Conservation (phyloP, 92 coral and sea anemone species). For the Isaurus tuberculatus region DNA sequence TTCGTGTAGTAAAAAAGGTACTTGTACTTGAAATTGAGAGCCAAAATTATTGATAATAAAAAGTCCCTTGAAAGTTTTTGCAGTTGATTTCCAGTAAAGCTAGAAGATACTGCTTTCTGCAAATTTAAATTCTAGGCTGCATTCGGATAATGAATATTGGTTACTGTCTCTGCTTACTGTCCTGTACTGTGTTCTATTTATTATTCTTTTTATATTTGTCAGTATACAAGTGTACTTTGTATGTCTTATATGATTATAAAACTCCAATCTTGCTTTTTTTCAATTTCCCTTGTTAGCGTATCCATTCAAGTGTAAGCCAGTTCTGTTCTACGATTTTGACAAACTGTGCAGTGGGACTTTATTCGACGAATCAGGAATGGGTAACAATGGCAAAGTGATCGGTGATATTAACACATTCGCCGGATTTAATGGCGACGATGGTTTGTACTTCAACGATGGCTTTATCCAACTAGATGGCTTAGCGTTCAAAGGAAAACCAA, state of each 20-base stretch:
- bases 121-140: too few species aligned
- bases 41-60: too few species aligned
- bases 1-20: too few species aligned
- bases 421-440: slow-evolving; percentile 79
- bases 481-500: slow-evolving; percentile 83
- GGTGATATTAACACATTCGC: slow-evolving; percentile 71
- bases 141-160: too few species aligned
- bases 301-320: slow-evolving; percentile 82
- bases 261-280: not conserved
- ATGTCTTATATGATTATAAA: not conserved
- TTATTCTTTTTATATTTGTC: too few species aligned
- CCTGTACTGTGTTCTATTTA: too few species aligned
- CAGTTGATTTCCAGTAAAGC: too few species aligned
- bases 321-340: slow-evolving; percentile 84
- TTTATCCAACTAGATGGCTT: slow-evolving; percentile 80
- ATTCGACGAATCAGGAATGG: slow-evolving; percentile 89
- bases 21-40: too few species aligned
- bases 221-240: too few species aligned
- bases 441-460: slow-evolving; percentile 80
- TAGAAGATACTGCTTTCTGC: too few species aligned
- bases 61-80: too few species aligned
- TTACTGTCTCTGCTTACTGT: too few species aligned
- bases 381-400: slow-evolving; percentile 81
- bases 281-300: slow-evolving; percentile 43
- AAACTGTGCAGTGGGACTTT: slow-evolving; percentile 81